Base-by-base conservation (phyloP, 53 echinoderm and acorn worm genomes). In the Mesocentrotus franciscanus region DNA sequence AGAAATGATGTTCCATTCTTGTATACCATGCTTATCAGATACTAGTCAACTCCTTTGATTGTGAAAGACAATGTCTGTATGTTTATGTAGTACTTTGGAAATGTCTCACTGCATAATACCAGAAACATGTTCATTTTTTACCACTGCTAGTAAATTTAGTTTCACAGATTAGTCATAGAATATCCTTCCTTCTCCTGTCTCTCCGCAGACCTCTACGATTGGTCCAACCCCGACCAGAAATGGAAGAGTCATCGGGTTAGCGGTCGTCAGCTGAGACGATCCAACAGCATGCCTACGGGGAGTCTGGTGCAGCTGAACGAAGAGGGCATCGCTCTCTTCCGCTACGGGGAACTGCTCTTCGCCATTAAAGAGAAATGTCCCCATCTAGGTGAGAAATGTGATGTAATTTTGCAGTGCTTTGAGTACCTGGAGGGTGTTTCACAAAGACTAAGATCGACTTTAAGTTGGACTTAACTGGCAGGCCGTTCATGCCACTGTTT, bases 341-440 rank as follows among this genome's bases (percentile, higher is more conserved):
- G 97, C 35, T 94, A 93, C 59, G 64, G 95, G 22, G 61, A 96
- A 20, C 87, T 96, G 33, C 78, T 96, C 42, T 96, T 95, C 42
- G 97, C 97, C 57, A 93, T 96, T 9, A 94, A 90, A 58, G 97
- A 96, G 61, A 96, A 94, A 84, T 96, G 97, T 29, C 97, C 97
- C 16, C 97, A 96, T 72, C 39, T 93, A 91, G 97, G 97, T 96
- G 42, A 92, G 62, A 33, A 68, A 27, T 35, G 49, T 49, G 49
- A 49, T 49, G 49, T 49, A 49, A 2, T 4, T 49, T 49, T 49
- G 49, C 20, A 71, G 72, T 71, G 72, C 10, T 7, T 49, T 49
- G 49, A 49, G 49, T 49, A 49, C 2, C 49, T 5, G 3, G 49
- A 7, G n/a, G n/a, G n/a, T n/a, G n/a, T n/a, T n/a, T n/a, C n/a